These are phyloP conservation scores for Alexandromys fortis DNA, from an alignment of 2,113 vertebrate species.

Conservation along the genomic window DNA sequence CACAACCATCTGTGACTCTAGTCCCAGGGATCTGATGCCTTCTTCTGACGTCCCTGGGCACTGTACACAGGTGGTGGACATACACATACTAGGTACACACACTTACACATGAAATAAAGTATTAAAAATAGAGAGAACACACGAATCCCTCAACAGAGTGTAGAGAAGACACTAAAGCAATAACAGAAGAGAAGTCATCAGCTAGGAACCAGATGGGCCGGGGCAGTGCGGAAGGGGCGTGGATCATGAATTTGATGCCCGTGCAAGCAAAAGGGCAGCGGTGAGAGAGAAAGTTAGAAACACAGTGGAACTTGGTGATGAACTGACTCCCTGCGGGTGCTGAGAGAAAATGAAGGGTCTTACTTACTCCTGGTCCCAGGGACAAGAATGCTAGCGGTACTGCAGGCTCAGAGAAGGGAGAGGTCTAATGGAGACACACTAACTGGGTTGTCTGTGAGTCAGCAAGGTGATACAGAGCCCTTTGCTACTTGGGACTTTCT, in stretches of 20 bases:
- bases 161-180: not conserved
- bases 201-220: not conserved
- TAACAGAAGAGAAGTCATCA: not conserved
- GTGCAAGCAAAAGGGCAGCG: not conserved
- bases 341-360: not conserved
- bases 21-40: not conserved
- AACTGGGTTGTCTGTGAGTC: not conserved
- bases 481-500: not conserved
- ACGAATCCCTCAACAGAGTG: not conserved
- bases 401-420: not conserved
- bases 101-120: not conserved
- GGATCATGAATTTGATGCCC: not conserved
- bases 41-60: not conserved
- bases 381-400: not conserved
- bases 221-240: not conserved
- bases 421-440: not conserved
- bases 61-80: not conserved
- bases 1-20: not conserved
- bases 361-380: not conserved
- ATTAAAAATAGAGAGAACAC: not conserved
- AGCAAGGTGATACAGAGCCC: not conserved
- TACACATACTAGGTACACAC: not conserved
- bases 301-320: not conserved
- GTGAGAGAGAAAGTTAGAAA: conserved; percentile 16
- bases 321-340: not conserved